phyloP scores from a whole-genome alignment of 1,140 invertebrate species.

The Gonioctena quinquepunctata region DNA sequence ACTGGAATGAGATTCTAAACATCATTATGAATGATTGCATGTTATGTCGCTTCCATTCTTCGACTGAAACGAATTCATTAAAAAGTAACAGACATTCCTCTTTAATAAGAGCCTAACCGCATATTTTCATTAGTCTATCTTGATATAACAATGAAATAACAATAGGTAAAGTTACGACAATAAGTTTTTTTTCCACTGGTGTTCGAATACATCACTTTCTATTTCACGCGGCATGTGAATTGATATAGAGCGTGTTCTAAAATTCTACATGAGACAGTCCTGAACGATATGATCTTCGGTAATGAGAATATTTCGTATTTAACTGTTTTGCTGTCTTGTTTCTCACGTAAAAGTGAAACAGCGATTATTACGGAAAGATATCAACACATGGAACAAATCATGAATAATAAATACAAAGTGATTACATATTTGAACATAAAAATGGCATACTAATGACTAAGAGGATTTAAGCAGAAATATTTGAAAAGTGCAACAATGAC shows the following conservation, averaged over 20 bases:
- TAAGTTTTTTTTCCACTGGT: neutral
- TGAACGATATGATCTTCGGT: too few relatives aligned
- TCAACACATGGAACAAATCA: too few relatives aligned
- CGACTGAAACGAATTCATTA: neutral
- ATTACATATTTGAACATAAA: too few relatives aligned
- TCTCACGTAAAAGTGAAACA: too few relatives aligned
- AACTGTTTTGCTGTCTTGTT: too few relatives aligned
- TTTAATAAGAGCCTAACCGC: neutral
- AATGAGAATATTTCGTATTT: too few relatives aligned
- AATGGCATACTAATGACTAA: too few relatives aligned
- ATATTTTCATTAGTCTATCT: neutral
- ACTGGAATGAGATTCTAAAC: neutral
- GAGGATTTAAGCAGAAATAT: too few relatives aligned
- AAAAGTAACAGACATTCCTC: neutral
- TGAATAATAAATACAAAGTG: too few relatives aligned
- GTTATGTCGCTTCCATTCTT: neutral
- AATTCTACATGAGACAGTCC: neutral
- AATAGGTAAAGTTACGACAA: neutral
- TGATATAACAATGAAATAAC: neutral
- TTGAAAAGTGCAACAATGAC: too few relatives aligned
- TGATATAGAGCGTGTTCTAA: neutral
- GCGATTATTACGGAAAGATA: too few relatives aligned
- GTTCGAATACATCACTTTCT: neutral
- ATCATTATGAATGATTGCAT: neutral
- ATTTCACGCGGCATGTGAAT: constrained; percentile 2